Conservation (phyloP, 2,797 vertebrate genomes). For the Malurus leucopterus region DNA sequence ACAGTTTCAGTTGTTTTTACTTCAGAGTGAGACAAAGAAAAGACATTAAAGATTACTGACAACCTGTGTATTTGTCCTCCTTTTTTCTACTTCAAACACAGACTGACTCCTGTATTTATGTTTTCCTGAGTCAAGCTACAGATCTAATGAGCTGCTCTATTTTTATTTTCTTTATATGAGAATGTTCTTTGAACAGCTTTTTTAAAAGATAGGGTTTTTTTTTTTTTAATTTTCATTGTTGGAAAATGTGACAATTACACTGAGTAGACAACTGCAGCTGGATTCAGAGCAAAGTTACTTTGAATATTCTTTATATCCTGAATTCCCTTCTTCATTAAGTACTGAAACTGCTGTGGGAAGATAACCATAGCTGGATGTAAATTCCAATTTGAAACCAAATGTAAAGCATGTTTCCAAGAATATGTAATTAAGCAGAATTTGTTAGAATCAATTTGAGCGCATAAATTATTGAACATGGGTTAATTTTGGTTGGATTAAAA, state of each 20-base stretch:
- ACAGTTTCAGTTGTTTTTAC: background rate
- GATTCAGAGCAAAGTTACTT: constrained; percentile 4
- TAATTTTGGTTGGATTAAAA: constrained; percentile 71
- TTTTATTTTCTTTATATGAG: constrained; percentile 10
- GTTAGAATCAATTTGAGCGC: constrained; percentile 33
- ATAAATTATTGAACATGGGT: constrained; percentile 55
- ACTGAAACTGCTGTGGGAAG: constrained; percentile 37
- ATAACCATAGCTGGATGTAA: constrained; percentile 48
- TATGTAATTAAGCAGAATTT: constrained; percentile 63
- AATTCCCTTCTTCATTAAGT: constrained; percentile 1
- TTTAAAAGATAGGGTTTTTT: background rate
- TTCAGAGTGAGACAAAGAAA: background rate
- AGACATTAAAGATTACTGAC: constrained; percentile 13
- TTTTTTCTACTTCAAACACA: constrained; percentile 24
- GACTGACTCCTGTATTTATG: background rate
- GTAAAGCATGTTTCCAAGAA: constrained; percentile 46
- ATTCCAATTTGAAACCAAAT: constrained; percentile 44
- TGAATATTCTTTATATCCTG: constrained; percentile 6
- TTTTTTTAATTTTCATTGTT: background rate
- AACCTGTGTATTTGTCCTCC: background rate
- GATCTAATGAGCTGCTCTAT: constrained; percentile 38
- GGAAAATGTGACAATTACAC: background rate
- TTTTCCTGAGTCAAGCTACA: background rate
- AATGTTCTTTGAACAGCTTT: constrained; percentile 8
- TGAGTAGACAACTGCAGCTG: background rate